Conservation (phyloP, 1,140 invertebrate species). For the Zelostemma sp. region DNA sequence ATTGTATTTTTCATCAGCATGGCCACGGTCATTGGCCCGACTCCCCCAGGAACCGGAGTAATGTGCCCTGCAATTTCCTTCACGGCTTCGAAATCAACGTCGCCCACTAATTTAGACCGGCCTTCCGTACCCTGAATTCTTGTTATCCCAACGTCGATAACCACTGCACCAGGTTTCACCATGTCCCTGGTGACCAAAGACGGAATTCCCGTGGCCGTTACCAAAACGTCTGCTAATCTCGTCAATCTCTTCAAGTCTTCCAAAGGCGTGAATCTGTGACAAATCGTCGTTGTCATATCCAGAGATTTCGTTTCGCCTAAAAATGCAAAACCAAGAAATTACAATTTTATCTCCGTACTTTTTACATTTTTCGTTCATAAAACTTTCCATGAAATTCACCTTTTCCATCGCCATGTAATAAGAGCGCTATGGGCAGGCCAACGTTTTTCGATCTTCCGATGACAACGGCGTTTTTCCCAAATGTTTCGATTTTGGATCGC, state of each 20-base stretch:
- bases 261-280: slow-evolving; percentile 86
- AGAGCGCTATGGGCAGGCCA: slow-evolving; percentile 86
- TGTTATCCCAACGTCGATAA: slow-evolving; percentile 92
- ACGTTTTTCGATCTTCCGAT: slow-evolving; percentile 92
- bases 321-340: slow-evolving; percentile 9
- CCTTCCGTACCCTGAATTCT: slow-evolving; percentile 76
- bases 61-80: slow-evolving; percentile 83
- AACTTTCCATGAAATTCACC: slow-evolving; percentile 58
- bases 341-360: too few species aligned
- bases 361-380: too few species aligned
- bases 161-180: slow-evolving; percentile 88
- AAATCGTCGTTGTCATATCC: slow-evolving; percentile 89
- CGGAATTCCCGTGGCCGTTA: slow-evolving; percentile 85
- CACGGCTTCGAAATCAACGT: slow-evolving; percentile 87
- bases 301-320: slow-evolving; percentile 74
- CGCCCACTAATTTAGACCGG: slow-evolving; percentile 84
- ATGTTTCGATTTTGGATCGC: slow-evolving; percentile 81
- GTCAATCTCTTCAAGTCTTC: slow-evolving; percentile 79
- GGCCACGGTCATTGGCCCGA: slow-evolving; percentile 91
- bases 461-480: slow-evolving; percentile 89
- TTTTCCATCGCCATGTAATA: slow-evolving; percentile 82
- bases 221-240: slow-evolving; percentile 84
- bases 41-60: slow-evolving; percentile 89
- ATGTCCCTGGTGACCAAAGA: slow-evolving; percentile 86
- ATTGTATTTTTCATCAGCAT: slow-evolving; percentile 91